Base-by-base conservation (phyloP, 2,888 invertebrate genomes). In the Meandrusa payeni region DNA sequence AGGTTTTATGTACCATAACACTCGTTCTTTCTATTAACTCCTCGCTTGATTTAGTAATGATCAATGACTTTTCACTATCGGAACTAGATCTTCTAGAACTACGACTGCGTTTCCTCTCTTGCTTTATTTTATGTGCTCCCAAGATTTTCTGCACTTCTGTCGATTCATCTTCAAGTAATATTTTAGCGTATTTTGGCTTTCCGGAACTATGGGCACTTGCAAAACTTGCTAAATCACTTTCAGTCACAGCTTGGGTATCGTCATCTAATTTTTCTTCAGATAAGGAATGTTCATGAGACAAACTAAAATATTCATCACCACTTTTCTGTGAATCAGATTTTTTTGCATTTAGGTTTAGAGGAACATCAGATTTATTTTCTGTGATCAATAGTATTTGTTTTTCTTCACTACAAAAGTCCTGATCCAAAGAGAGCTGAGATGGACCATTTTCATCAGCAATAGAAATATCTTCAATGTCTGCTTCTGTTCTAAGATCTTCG, bases 401-500 rank as follows among this genome's bases (percentile, higher is more conserved):
- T 66, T 86, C 90, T 38, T 90, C 90, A 2, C 72, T 73, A 1
- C 80, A 85, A 3, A 88, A 68, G 6, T 89, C 83, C 41, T 88
- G 89, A 41, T 91, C 89, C 42, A 91, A 79, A 9, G 83, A 85
- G 13, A 85, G 51, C 40, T 78, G 78, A 0, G 74, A 75, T 0
- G 62, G 57, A n/a, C 69, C 78, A 33, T 91, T 91, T 61, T 95
- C 94, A 62, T 95, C 95, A 24, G 92, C 91, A 41, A 95, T 92
- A 0, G 96, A 95, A 46, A 95, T 92, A 59, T 96, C 96, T 67
- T 96, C 96, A 48, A 96, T 85, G 53, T 95, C 96, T 0, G 95
- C 95, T 78, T 96, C 96, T 0, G 96, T 96, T 39, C 95, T 89
- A 47, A 94, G 81, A 67, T 96, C 96, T 61, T 95, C 95, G 54